Conservation (phyloP, 2,888 invertebrate species). For the Dyspetes luteomarginatus region DNA sequence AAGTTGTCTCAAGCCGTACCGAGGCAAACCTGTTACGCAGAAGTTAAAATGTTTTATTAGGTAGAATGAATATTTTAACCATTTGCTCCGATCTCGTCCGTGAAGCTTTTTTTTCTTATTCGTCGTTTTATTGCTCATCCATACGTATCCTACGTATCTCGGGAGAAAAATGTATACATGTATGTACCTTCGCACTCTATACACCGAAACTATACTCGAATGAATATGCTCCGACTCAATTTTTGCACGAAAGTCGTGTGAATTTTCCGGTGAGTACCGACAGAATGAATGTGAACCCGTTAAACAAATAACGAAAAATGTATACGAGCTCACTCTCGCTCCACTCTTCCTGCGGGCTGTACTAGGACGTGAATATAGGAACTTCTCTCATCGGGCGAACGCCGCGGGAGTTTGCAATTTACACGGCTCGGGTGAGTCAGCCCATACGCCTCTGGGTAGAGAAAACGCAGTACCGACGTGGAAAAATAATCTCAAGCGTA, state of each 20-base stretch:
- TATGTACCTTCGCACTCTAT: not conserved
- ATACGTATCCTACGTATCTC: constrained; percentile 26
- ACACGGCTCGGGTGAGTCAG: constrained; percentile 56
- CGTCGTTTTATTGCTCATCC: not conserved
- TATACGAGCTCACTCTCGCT: constrained; percentile 52
- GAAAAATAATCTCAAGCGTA: constrained; percentile 66
- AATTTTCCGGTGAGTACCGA: constrained; percentile 51
- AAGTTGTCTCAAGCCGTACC: too few species aligned
- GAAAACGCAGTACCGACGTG: constrained; percentile 60
- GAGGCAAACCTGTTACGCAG: too few species aligned
- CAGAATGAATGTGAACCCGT: constrained; percentile 48
- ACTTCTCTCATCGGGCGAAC: constrained; percentile 67
- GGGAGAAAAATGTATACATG: not conserved
- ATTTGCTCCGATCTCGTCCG: too few species aligned
- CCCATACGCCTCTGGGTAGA: constrained; percentile 37
- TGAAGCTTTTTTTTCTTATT: not conserved
- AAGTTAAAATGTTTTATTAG: too few species aligned
- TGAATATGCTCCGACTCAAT: constrained; percentile 21
- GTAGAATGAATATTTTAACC: too few species aligned
- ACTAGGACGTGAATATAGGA: constrained; percentile 31
- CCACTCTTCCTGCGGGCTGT: constrained; percentile 21
- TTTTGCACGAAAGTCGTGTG: constrained; percentile 33
- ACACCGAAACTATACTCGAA: not conserved
- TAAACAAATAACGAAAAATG: constrained; percentile 72
- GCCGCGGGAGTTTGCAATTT: constrained; percentile 69